Evolutionary conservation across 2,888 invertebrate genomes (phyloP).

Genomic region (Acholoe squamosa): DNA sequence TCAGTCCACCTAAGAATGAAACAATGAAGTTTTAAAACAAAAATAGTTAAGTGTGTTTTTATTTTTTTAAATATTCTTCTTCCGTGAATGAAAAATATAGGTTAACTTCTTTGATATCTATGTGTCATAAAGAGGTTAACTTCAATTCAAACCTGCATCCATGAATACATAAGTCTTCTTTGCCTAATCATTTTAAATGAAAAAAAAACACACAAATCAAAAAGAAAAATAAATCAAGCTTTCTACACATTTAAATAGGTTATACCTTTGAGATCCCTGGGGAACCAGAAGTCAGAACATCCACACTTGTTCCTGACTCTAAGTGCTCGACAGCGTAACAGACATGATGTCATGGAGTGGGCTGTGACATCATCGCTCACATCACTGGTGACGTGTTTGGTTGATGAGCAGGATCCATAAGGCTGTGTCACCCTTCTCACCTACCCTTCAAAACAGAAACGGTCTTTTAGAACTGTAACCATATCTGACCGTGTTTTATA

Average conservation of each 20-base stretch:
- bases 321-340: background rate
- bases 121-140: no score
- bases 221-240: no score
- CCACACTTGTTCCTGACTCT: conserved; percentile 27
- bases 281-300: conserved; percentile 40
- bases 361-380: background rate
- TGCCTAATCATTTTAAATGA: no score
- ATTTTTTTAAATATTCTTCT: no score
- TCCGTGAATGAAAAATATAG: no score
- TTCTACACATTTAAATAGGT: no score
- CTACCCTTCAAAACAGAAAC: conserved; percentile 63
- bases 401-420: conserved; percentile 15
- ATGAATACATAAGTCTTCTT: no score
- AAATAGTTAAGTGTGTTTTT: no score
- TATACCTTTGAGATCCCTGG: background rate
- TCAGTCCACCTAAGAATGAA: conserved; percentile 42
- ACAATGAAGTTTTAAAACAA: background rate
- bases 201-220: no score
- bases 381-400: background rate
- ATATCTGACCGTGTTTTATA: no score
- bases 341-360: conserved; percentile 32
- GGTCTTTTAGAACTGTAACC: background rate
- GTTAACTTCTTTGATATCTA: no score
- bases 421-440: conserved; percentile 59
- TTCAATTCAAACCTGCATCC: no score